Evolutionary conservation across 2,888 invertebrate genomes (phyloP).

Genomic region (Kryphioiulus occultus): DNA sequence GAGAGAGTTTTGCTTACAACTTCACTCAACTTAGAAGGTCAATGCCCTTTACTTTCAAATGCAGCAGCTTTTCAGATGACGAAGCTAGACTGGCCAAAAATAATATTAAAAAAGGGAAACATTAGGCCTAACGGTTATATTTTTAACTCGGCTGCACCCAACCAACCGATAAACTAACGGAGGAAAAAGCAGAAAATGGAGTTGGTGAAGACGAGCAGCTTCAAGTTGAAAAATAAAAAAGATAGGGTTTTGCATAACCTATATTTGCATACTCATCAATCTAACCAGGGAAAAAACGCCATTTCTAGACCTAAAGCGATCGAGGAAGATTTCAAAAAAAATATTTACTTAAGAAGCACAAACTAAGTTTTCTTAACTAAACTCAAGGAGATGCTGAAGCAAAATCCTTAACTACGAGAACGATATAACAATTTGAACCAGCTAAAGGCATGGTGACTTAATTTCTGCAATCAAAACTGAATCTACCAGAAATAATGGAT

Average conservation of each 20-base stretch:
- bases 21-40: slow-evolving; percentile 1
- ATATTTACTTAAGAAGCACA: neutral
- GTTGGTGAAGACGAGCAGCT: neutral
- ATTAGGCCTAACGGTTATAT: slow-evolving; percentile 11
- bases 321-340: neutral
- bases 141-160: slow-evolving; percentile 25
- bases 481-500: too few species aligned
- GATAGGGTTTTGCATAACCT: neutral
- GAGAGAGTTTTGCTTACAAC: neutral
- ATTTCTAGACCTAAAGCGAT: neutral
- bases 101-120: slow-evolving; percentile 26
- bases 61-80: slow-evolving; percentile 25
- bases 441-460: too few species aligned
- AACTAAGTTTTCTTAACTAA: neutral
- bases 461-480: too few species aligned
- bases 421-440: too few species aligned
- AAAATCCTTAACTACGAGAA: neutral
- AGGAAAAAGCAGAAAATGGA: neutral
- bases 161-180: slow-evolving; percentile 25
- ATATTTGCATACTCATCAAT: slow-evolving; percentile 31
- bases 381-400: neutral
- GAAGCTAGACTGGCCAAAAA: slow-evolving; percentile 35
- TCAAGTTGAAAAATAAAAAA: neutral
- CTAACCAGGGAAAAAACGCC: neutral
- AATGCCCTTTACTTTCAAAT: slow-evolving; percentile 11